Conservation (phyloP, 2,888 invertebrate species). For the Colostygia pectinataria region DNA sequence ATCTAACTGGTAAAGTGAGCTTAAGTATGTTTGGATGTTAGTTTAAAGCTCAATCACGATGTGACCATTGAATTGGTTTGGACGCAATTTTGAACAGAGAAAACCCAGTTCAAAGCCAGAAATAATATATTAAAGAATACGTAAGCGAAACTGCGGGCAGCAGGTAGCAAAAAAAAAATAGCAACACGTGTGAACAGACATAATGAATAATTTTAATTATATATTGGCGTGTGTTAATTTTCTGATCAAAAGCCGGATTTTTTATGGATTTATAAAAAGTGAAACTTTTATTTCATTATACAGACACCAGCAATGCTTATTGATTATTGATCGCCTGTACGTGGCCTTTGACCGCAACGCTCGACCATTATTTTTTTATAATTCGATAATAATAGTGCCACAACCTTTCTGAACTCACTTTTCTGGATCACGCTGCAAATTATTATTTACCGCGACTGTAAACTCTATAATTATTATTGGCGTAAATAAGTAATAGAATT, state of each 20-base stretch:
- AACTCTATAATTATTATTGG: slow-evolving; percentile 28
- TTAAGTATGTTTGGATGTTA: no score
- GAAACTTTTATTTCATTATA: slow-evolving; percentile 26
- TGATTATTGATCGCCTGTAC: slow-evolving; percentile 20
- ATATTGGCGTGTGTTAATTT: slow-evolving; percentile 5
- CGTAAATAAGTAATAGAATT: slow-evolving; percentile 30
- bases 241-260: slow-evolving; percentile 16
- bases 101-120: no score
- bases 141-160: no score
- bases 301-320: slow-evolving; percentile 17
- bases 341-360: slow-evolving; percentile 25
- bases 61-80: no score
- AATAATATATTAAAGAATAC: no score
- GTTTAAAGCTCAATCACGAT: no score
- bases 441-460: slow-evolving; percentile 10
- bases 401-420: slow-evolving; percentile 22
- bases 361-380: slow-evolving; percentile 24
- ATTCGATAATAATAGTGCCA: slow-evolving; percentile 22
- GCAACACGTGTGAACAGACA: not conserved
- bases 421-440: slow-evolving; percentile 11
- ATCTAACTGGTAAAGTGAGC: not conserved
- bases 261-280: slow-evolving; percentile 24
- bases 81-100: no score
- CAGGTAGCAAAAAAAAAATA: not conserved
- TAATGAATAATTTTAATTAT: not conserved